Base-by-base conservation (phyloP, 2,113 vertebrate genomes). In the Gallinago media region DNA sequence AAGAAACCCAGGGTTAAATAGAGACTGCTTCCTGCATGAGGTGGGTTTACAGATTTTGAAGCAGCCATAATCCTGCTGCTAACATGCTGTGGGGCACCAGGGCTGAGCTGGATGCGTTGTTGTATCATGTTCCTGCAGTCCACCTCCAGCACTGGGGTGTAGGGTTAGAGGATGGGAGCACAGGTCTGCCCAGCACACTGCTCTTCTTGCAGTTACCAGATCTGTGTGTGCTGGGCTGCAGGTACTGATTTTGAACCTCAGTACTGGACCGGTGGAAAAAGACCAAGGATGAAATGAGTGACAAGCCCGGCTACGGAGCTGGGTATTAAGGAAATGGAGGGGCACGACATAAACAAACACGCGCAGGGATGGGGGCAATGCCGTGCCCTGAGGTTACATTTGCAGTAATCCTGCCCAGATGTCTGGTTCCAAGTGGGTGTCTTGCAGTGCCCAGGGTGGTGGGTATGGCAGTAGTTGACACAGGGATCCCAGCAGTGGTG, bases 401-500 rank as follows among this genome's bases (percentile, higher is more conserved):
- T 99, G 98, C 98, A 99, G 97, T 98, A 99, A 95, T 99, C 99
- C 96, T 99, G 99, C 98, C 98, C 97, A 91, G 98, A 97, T 1
- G 98, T 96, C 94, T 98, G 97, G 97, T 98, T 98, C 99, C 99
- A 99, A 65, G 98, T 97, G n/a, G 98, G 97, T 3, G 98, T 98
- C 98, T 99, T 99, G 97, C 99, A 98, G 96, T 98, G 99, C 68
- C 99, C 98, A 0, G 98, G 98, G 91, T 99, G 98, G 77, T 98
- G 98, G 59, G 98, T 99, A 78, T 99, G 99, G 97, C 98, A 99
- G 97, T 99, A 98, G 97, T 98, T 99, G 97, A 98, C 96, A 61
- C 98, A 99, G 82, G 99, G 99, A 93, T 99, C 99, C 99, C 99
- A 99, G 80, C 98, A 99, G 83, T 98, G 99, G 52, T 98, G 98